These are phyloP conservation scores for Caenorhabditis auriculariae DNA, from an alignment of 2,888 invertebrate genomes.

Conservation along the genomic window DNA sequence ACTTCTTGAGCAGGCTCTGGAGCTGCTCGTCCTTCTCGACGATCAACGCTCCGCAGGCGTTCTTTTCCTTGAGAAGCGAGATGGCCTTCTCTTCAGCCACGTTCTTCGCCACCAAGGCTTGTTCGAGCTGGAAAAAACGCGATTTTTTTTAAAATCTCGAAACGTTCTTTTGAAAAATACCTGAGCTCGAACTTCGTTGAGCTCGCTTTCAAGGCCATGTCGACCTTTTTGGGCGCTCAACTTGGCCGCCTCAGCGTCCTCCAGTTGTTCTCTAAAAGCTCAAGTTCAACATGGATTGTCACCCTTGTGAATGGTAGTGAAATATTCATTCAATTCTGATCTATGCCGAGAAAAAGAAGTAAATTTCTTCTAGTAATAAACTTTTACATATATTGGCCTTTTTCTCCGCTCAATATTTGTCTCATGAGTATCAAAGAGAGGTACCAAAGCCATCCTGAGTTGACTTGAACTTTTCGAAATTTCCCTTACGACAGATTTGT, in stretches of 20 bases:
- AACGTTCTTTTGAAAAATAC: conserved; percentile 64
- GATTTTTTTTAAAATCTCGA: not conserved
- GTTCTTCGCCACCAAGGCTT: conserved; percentile 19
- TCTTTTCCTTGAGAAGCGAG: conserved; percentile 38
- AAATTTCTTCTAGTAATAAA: too few relatives aligned
- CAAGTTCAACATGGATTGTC: too few relatives aligned
- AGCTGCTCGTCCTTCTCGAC: conserved; percentile 44
- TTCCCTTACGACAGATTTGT: too few relatives aligned
- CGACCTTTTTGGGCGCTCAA: conserved; percentile 82
- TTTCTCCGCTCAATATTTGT: too few relatives aligned
- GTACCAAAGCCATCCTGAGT: too few relatives aligned
- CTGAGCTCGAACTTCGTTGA: conserved; percentile 79
- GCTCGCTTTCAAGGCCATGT: conserved; percentile 82
- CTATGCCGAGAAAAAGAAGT: not conserved
- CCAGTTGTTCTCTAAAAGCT: conserved; percentile 73
- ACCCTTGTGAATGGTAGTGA: not conserved
- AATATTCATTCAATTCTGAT: not conserved
- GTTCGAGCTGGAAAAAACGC: conserved; percentile 30
- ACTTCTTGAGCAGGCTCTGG: conserved; percentile 87
- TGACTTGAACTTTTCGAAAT: too few relatives aligned
- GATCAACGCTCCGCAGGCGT: conserved; percentile 11
- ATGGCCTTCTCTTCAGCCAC: conserved; percentile 30
- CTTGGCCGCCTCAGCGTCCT: conserved; percentile 85
- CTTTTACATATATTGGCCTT: too few relatives aligned
- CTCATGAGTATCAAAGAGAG: too few relatives aligned